Base-by-base conservation (phyloP, 2,888 invertebrate species). In the Cheilosia soror region DNA sequence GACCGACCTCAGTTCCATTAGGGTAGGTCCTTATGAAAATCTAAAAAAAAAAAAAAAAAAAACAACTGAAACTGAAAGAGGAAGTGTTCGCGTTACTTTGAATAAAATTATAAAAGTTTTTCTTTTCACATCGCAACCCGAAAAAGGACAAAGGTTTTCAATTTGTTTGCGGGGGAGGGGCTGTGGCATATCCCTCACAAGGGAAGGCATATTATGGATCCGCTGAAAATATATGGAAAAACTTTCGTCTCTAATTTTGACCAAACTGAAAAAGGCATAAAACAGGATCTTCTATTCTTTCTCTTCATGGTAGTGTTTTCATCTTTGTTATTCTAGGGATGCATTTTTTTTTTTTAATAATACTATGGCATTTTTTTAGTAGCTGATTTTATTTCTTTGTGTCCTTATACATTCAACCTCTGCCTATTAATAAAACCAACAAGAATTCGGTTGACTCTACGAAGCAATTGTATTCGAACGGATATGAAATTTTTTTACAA, bases 31-130 rank as follows among this genome's bases (percentile, higher is more conserved):
- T 15, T 47, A 2, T n/a, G 11, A 47, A 40, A 65, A 55, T 33
- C 31, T 4, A 57, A 33, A 42, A 33, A 13, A 40, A 42, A 71
- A 40, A 42, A 71, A 66, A 63, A 73, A 68, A 7, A 72, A 68
- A 68, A 20, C 20, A 20, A 20, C 20, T 20, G 20, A 53, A 72
- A 60, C 42, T 31, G 29, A 73, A 73, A 75, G 42, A 62, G 69
- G 84, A 84, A 84, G 80, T 84, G 80, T 84, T 80, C 80, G 84
- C 84, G 80, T 80, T 84, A 84, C 80, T 84, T 84, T 84, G 84
- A 84, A 84, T 84, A 84, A 84, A 80, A 84, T 84, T 84, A 85
- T 81, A 85, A 85, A 85, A 85, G 81, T 85, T 81, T 80, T 84
- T 69, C 79, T 84, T 79, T 84, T 83, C 73, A 63, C 49, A 79